phyloP scores from a whole-genome alignment of 2,888 invertebrate species.

The Chymomyza procnemis region DNA sequence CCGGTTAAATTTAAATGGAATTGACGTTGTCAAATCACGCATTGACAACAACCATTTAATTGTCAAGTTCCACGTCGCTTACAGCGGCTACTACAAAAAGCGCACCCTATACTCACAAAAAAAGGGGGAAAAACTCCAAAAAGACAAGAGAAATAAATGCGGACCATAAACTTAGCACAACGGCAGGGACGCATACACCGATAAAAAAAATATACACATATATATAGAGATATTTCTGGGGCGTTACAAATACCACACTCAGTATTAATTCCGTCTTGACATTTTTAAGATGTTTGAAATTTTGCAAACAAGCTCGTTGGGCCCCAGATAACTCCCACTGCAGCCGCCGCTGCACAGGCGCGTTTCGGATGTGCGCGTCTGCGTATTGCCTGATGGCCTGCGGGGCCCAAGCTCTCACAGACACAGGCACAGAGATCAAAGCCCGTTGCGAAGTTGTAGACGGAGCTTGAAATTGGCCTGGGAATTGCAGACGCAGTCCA shows the following conservation, averaged over 20 bases:
- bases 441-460: background rate
- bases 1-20: too few relatives aligned
- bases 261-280: background rate
- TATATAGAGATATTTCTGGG: background rate
- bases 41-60: too few relatives aligned
- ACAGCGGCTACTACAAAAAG: too few relatives aligned
- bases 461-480: background rate
- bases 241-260: background rate
- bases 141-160: constrained; percentile 37
- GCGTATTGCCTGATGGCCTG: constrained; percentile 24
- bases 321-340: too few relatives aligned
- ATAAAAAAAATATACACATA: too few relatives aligned
- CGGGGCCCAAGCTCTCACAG: background rate
- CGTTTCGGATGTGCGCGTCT: constrained; percentile 26
- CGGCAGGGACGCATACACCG: constrained; percentile 1
- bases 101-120: too few relatives aligned
- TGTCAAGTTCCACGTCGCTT: too few relatives aligned
- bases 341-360: constrained; percentile 25
- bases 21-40: too few relatives aligned
- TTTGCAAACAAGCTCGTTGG: too few relatives aligned
- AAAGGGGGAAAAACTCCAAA: too few relatives aligned
- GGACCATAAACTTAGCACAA: constrained; percentile 51
- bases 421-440: background rate
- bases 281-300: too few relatives aligned
- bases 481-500: constrained; percentile 18